These are phyloP conservation scores for Styela clava DNA, from an alignment of 23 tunicate species.

Conservation along the genomic window DNA sequence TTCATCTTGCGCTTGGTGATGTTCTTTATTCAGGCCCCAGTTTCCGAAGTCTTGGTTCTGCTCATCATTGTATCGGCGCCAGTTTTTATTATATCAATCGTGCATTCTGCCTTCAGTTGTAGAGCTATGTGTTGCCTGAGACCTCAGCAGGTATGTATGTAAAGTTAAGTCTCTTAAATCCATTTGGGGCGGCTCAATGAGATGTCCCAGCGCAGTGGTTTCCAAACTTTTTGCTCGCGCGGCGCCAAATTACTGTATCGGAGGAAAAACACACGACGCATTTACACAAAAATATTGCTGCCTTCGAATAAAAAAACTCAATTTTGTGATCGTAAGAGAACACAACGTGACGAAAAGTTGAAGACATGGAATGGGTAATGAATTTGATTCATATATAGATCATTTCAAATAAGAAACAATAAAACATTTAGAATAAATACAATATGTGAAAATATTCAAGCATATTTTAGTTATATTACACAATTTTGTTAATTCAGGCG, in stretches of 20 bases:
- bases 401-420: too few species aligned
- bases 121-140: background rate
- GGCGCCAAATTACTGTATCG: background rate
- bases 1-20: too few species aligned
- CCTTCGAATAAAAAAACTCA: background rate
- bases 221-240: too few species aligned
- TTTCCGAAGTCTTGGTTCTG: background rate
- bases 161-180: too few species aligned
- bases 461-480: too few species aligned
- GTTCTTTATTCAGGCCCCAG: background rate
- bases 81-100: background rate
- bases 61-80: background rate
- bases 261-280: background rate
- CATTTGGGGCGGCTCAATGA: background rate
- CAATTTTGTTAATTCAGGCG: too few species aligned
- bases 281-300: background rate
- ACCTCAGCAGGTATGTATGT: background rate
- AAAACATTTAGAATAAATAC: too few species aligned
- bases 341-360: too few species aligned
- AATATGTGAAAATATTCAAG: too few species aligned
- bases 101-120: background rate
- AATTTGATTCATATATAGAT: too few species aligned
- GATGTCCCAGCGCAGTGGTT: too few species aligned
- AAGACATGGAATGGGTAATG: too few species aligned
- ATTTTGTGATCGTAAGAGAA: background rate